Conservation (phyloP, 2,888 invertebrate genomes). For the Sthenelais limicola region DNA sequence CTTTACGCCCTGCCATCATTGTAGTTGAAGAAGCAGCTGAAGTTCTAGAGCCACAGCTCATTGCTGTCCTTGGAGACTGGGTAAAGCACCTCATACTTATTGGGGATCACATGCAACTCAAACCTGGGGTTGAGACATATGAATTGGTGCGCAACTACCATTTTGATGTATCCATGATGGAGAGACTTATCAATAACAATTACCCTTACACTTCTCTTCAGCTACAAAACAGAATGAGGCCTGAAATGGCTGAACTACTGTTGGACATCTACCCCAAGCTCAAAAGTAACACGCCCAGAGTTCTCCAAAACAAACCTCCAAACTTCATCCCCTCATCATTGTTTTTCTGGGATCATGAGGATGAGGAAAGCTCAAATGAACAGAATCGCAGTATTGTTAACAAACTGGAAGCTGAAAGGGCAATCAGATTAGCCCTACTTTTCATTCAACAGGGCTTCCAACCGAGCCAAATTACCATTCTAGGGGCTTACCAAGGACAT, state of each 20-base stretch:
- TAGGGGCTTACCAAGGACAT: slow-evolving; percentile 51
- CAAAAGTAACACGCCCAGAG: slow-evolving; percentile 41
- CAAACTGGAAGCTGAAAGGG: slow-evolving; percentile 47
- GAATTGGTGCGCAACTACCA: slow-evolving; percentile 40
- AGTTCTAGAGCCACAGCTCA: slow-evolving; percentile 48
- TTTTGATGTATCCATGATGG: slow-evolving; percentile 51
- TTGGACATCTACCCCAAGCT: slow-evolving; percentile 49
- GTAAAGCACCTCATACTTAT: slow-evolving; percentile 48
- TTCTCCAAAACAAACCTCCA: slow-evolving; percentile 26
- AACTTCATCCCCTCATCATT: slow-evolving; percentile 41
- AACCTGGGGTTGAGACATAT: slow-evolving; percentile 48
- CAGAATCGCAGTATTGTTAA: slow-evolving; percentile 45
- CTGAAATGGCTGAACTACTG: slow-evolving; percentile 47
- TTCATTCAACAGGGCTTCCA: slow-evolving; percentile 46
- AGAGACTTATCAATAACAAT: slow-evolving; percentile 48
- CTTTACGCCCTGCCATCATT: slow-evolving; percentile 43
- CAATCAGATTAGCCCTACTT: slow-evolving; percentile 45
- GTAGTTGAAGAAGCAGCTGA: slow-evolving; percentile 50
- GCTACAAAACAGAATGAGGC: slow-evolving; percentile 49
- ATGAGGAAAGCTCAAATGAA: slow-evolving; percentile 41
- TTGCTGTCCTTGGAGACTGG: slow-evolving; percentile 43
- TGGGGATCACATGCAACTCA: slow-evolving; percentile 50
- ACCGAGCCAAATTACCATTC: slow-evolving; percentile 47
- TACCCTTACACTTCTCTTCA: slow-evolving; percentile 33
- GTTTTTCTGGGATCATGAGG: slow-evolving; percentile 50